Base-by-base conservation (phyloP, 35 echinoderm and acorn worm genomes). In the Ophiothrix spiculata region DNA sequence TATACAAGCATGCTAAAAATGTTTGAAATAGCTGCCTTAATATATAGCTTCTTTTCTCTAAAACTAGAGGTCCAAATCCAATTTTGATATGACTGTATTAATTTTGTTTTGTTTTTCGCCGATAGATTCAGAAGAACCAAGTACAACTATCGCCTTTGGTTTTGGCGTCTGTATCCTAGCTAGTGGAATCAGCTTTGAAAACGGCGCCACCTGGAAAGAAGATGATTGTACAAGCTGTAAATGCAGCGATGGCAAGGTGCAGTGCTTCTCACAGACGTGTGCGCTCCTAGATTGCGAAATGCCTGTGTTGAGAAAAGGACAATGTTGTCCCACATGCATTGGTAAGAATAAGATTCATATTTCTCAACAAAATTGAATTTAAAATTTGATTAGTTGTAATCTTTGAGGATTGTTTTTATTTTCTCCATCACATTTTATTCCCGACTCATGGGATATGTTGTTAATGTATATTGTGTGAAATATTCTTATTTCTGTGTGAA, bases 221-320 rank as follows among this genome's bases (percentile, higher is more conserved):
- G 96, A 99, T 64, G 92, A 93, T 79, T 99, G 96, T 41, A 94
- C 91, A 29, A 99, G 96, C 82, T 99, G 96, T 77, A 86, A 88
- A 35, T 94, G 96, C 87, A 79, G 74, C 34, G 79, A 76, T 35
- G 96, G 96, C 17, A 56, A 88, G 36, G 69, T 89, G 54, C 56
- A 60, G n/a, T 94, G 96, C 83, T 94, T 64, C 78, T 88, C 91
- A 36, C 89, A 99, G 78, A 81, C 89, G n/a, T 99, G 96, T 75
- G 81, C 92, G 19, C 86, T 86, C 11, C 83, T 90, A 31, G 75
- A 91, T 4, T 99, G 96, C 77, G 86, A 91, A 6, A 94, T 86
- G 75, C 96, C 96, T 0, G 89, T 99, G 39, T 36, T 99, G 31
- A 94, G 86, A 56, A 99, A 98, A 64, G 96, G 96, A 35, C 96